phyloP scores from a whole-genome alignment of 2,113 vertebrate genomes.

The Martes martes region DNA sequence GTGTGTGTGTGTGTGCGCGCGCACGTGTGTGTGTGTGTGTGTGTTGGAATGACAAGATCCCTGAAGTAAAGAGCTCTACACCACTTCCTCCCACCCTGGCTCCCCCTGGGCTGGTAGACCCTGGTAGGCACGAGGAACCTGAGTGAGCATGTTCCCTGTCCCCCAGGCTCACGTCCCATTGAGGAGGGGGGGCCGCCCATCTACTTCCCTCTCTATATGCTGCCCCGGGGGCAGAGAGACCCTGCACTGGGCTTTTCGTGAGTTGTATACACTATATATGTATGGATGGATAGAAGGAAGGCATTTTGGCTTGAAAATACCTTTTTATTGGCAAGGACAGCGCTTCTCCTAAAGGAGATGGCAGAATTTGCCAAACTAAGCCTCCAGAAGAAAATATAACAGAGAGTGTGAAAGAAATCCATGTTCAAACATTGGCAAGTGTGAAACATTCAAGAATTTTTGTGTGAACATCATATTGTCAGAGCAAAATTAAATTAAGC shows the following conservation, averaged over 20 bases:
- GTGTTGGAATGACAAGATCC: neutral
- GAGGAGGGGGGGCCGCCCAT: neutral
- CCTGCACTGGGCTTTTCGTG: neutral
- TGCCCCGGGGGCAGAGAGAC: neutral
- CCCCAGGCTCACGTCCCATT: neutral
- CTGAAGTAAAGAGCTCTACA: neutral
- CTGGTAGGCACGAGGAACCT: neutral
- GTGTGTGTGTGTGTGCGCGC: too few relatives aligned
- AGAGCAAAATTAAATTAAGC: slow-evolving; percentile 61
- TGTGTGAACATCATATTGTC: slow-evolving; percentile 50
- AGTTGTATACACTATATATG: neutral
- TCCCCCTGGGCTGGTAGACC: neutral
- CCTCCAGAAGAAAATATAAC: slow-evolving; percentile 63
- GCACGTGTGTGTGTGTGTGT: neutral
- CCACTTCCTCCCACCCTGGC: too few relatives aligned
- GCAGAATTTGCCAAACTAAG: slow-evolving; percentile 56
- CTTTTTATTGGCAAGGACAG: slow-evolving; percentile 41
- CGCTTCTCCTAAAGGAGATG: slow-evolving; percentile 31
- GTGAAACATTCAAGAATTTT: slow-evolving; percentile 55
- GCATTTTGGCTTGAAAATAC: slow-evolving; percentile 26
- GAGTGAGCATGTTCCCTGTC: neutral
- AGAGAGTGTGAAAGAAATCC: slow-evolving; percentile 61
- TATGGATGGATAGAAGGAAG: slow-evolving; percentile 16
- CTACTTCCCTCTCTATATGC: neutral
- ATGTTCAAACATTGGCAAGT: slow-evolving; percentile 72